Evolutionary conservation across 2,888 invertebrate species (phyloP), one percentile per base, ranked within the genome.

Genomic region (Synanthedon andrenaeformis): DNA sequence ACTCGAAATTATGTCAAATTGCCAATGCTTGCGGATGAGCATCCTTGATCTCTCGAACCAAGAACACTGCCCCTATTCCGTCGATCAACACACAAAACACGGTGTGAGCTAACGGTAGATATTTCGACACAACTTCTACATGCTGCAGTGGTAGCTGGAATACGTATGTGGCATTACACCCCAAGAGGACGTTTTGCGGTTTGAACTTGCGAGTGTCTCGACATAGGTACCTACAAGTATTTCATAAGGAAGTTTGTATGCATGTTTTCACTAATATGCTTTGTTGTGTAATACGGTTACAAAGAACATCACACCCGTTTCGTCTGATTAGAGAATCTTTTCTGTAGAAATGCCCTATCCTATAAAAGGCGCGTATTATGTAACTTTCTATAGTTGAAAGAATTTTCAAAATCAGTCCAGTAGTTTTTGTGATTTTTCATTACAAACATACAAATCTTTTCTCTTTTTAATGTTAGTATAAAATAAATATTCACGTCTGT

Each of bases 101-200:
- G 13, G 57, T 54, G 56, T 56, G 10, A 10, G 35, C 35, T 35
- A 35, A 35, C 35, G 35, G 8, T 2, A 10, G 35, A 35, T 5
- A 35, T 35, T 49, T 35, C 48, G 45, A 57, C 52, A 48, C 11
- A 17, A 50, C 8, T 19, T 13, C 49, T 19, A 19, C 23, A 11
- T 49, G 23, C 13, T 49, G 17, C 12, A 17, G 14, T 14, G 19
- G 10, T 17, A 49, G 49, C 17, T 14, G 49, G 49, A 49, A 49
- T 14, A 23, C 54, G 54, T 52, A 51, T 55, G 59, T 59, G 62
- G 51, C 51, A 53, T 54, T 56, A 59, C 55, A 63, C 69, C 79
- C 72, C 79, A 55, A 53, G 79, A 68, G 84, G 67, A 67, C 74
- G 74, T 75, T 83, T 77, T 77, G 84, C 62, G 83, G 84, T 73